Conservation (phyloP, 2,797 vertebrate species). For the Acomys russatus region DNA sequence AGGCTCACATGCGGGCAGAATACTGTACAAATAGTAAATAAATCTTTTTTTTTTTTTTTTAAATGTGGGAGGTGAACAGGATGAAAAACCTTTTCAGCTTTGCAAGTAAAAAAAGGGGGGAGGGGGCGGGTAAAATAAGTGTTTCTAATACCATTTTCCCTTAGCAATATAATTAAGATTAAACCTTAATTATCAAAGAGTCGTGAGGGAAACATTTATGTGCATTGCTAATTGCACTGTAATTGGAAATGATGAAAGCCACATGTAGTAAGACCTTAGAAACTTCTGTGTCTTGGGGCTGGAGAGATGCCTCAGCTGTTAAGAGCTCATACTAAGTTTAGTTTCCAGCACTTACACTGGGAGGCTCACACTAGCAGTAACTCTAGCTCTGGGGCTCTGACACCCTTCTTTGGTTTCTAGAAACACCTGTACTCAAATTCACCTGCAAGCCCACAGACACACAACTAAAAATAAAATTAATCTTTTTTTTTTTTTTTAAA, state of each 20-base stretch:
- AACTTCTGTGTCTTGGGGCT: neutral
- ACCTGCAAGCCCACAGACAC: neutral
- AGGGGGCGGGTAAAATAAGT: slow-evolving; percentile 18
- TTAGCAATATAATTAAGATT: slow-evolving; percentile 68
- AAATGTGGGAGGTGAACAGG: neutral
- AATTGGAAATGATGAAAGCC: slow-evolving; percentile 43
- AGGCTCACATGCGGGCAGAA: too few relatives aligned
- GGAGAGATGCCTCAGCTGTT: neutral
- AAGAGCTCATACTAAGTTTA: neutral
- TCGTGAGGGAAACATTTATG: slow-evolving; percentile 8
- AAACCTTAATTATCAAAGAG: slow-evolving; percentile 65
- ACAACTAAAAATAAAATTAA: neutral
- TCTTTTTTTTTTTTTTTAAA: neutral
- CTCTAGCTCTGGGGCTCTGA: neutral
- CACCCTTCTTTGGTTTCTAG: neutral
- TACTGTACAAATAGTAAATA: too few relatives aligned
- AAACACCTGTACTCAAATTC: neutral
- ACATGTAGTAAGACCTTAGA: neutral
- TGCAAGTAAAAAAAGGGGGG: slow-evolving; percentile 43
- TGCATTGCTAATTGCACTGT: neutral
- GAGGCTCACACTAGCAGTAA: neutral
- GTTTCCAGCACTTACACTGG: neutral
- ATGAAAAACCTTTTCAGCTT: slow-evolving; percentile 19
- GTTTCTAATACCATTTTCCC: slow-evolving; percentile 41
- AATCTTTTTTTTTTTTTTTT: too few relatives aligned